Evolutionary conservation across 2,113 vertebrate species (phyloP).

Genomic region (Rhea americana): DNA sequence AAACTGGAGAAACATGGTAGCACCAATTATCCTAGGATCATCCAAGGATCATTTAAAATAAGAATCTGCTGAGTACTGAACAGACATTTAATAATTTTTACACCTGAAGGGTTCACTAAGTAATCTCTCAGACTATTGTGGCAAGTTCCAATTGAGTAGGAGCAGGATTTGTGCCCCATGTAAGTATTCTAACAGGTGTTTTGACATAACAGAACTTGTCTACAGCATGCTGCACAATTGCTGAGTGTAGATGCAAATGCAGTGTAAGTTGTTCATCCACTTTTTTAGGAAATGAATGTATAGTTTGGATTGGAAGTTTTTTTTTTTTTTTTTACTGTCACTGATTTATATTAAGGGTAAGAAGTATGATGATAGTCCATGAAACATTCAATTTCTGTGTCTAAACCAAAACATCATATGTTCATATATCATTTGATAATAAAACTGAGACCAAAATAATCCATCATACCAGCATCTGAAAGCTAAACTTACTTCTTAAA

Average conservation of each 20-base stretch:
- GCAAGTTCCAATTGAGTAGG: not conserved
- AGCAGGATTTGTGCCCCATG: not conserved
- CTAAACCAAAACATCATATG: not conserved
- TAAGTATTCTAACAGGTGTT: not conserved
- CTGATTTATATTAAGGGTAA: not conserved
- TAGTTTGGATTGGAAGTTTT: not conserved
- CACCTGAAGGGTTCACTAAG: not conserved
- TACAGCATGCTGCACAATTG: not conserved
- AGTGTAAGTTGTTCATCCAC: not conserved
- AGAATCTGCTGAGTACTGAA: not conserved
- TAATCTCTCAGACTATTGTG: not conserved
- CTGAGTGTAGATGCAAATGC: not conserved
- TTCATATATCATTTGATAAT: not conserved
- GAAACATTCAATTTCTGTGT: not conserved
- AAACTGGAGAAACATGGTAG: not conserved
- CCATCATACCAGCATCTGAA: not conserved
- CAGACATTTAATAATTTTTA: not conserved
- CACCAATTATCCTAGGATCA: not conserved
- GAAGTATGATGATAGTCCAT: not conserved
- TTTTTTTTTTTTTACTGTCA: not conserved
- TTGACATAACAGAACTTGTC: not conserved
- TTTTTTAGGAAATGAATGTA: not conserved
- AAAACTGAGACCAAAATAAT: not conserved
- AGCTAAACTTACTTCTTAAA: not conserved
- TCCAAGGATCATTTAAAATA: constrained; percentile 17